Base-by-base conservation (phyloP, 2,888 invertebrate genomes). In the Serrognathus titanus region DNA sequence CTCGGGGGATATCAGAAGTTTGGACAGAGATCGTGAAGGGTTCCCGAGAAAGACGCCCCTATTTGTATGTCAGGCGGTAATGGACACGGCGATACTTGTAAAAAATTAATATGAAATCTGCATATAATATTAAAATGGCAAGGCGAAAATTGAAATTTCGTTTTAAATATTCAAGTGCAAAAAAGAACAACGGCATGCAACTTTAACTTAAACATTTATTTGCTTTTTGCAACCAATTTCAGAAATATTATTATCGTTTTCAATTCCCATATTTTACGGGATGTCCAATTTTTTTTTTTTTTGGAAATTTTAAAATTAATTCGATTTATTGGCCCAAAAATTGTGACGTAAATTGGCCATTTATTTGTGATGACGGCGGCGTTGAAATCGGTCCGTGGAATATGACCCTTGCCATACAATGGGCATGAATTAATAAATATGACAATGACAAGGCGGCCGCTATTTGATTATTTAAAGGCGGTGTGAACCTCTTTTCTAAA, bases 401-500 rank as follows among this genome's bases (percentile, higher is more conserved):
- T 31, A 43, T 5, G 20, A 11, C 16, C 13, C 20, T 20, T 38
- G 40, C 48, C 53, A 51, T 39, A 40, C 39, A 35, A 39, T 48
- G 48, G 53, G 65, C 64, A 69, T 67, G 66, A 66, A 67, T 61
- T 67, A 64, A 67, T 64, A 65, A 66, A 64, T 65, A 62, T 63
- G 66, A 66, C 67, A 66, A 63, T 67, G 67, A 69, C 68, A 66
- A 59, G 63, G 59, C 60, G 56, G 66, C 63, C 63, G 52, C 63
- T 61, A 60, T 59, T 65, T 61, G 66, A 66, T 65, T 67, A 64
- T 69, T 68, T 69, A 65, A 69, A 62, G 55, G 53, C 59, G 55
- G 51, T 58, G 58, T 54, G 55, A 55, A 50, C 58, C 60, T 63
- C 60, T 63, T 65, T 63, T 11, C 43, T 43, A 43, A 11, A 43